phyloP scores from a whole-genome alignment of 1,140 invertebrate genomes.

The Alviniconcha marisindica region DNA sequence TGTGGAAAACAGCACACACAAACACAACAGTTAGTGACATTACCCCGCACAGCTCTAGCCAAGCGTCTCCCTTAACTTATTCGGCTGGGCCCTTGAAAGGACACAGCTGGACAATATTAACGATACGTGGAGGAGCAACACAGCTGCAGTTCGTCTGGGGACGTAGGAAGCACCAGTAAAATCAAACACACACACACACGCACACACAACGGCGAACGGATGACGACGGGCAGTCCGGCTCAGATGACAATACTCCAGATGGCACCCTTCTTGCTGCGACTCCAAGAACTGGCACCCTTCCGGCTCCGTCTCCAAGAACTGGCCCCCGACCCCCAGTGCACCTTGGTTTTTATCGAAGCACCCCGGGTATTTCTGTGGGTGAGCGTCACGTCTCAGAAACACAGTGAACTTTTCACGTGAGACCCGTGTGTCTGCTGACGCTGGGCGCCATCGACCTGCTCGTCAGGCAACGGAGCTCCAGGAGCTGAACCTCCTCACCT shows the following conservation, averaged over 20 bases:
- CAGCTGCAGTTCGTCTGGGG: too few relatives aligned
- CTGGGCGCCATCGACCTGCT: too few relatives aligned
- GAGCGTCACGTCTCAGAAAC: not conserved
- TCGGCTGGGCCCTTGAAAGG: too few relatives aligned
- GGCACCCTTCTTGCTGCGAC: slow-evolving; percentile 8
- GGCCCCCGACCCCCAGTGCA: not conserved
- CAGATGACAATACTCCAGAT: not conserved
- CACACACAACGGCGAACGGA: too few relatives aligned
- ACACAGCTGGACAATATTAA: too few relatives aligned
- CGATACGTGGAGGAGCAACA: too few relatives aligned
- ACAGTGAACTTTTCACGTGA: slow-evolving; percentile 9
- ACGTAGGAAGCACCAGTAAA: too few relatives aligned
- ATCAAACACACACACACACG: too few relatives aligned
- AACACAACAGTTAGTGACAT: not conserved
- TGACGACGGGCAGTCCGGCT: not conserved
- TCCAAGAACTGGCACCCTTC: slow-evolving; percentile 9
- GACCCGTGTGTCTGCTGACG: not conserved
- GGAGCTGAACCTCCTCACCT: too few relatives aligned
- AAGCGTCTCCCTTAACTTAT: too few relatives aligned
- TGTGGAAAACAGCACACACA: slow-evolving; percentile 36
- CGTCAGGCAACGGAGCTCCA: too few relatives aligned
- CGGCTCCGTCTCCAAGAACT: not conserved
- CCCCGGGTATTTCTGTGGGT: not conserved
- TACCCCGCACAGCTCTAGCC: too few relatives aligned
- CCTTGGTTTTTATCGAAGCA: not conserved